Base-by-base conservation (phyloP, 2,888 invertebrate species). In the Adelognathus sp. region DNA sequence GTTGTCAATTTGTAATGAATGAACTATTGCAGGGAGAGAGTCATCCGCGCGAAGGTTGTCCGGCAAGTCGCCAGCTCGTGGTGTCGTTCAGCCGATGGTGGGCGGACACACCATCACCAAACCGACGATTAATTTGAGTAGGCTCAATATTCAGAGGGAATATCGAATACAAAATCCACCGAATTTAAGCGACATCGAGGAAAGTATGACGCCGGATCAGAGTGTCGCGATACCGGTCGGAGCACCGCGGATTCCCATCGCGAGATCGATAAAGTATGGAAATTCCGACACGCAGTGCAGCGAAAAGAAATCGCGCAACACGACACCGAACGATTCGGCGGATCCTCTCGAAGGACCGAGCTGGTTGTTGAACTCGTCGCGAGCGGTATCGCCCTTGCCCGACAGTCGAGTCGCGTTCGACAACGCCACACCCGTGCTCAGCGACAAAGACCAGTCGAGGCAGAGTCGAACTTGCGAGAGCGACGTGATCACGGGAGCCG, bases 21-120 rank as follows among this genome's bases (percentile, higher is more conserved):
- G 29, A 56, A 50, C 36, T 18, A 41, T 82, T 82, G 11, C 46
- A 87, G 89, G 80, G 31, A 85, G 84, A 75, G 89, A 89, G 6
- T 86, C 87, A 6, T 86, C 87, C 0, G 69, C 29, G 11, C 83
- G 82, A 80, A 82, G 87, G 78, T 24, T 87, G 14, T 88, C 89
- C 0, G 66, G 61, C 0, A 90, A 90, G 81, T 86, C 89, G 18
- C 90, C 90, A 44, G 87, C 90, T 18, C 87, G 83, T 73, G 90
- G 90, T 33, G 89, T 91, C 11, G 91, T 91, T 3, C 88, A 91
- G 36, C 91, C 91, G 41, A 91, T 91, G 89, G 90, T 91, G 18
- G 87, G 90, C 75, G 91, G 91, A 18, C 88, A 90, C 56, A 90
- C 90, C 1, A 91, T 91, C 60, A 90, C 90, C 24, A 91, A 90